These are phyloP conservation scores for Taeniopygia guttata DNA, from an alignment of 2,797 vertebrate species.

Conservation along the genomic window DNA sequence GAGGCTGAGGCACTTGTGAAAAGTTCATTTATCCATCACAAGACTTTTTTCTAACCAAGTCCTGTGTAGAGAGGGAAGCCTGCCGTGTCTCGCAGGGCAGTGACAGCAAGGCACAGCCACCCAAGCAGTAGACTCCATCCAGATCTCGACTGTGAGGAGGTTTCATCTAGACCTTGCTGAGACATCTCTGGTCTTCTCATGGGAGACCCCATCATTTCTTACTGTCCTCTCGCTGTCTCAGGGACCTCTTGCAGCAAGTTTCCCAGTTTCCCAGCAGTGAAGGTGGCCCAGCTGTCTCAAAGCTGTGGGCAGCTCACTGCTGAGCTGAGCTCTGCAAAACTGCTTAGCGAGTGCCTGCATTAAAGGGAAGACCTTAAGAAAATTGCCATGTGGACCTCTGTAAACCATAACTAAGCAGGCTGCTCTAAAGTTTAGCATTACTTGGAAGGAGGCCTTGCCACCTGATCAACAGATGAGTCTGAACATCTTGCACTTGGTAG, in stretches of 20 bases:
- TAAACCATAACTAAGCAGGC: background rate
- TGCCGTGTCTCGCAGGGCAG: accelerated
- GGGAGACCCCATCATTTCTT: background rate
- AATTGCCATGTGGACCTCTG: background rate
- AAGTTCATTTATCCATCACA: background rate
- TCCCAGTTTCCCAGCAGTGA: background rate
- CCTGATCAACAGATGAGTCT: constrained; percentile 39
- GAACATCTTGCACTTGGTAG: background rate
- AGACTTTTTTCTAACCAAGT: background rate
- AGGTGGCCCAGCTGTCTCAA: background rate
- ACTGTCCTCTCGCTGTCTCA: accelerated
- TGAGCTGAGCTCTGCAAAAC: background rate
- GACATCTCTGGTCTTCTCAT: background rate
- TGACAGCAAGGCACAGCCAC: background rate
- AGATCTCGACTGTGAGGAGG: background rate
- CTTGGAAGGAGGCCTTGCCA: background rate
- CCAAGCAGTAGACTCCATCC: background rate
- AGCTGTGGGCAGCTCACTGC: background rate
- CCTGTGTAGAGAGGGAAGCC: background rate
- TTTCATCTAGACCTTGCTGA: background rate
- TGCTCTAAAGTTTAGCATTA: background rate
- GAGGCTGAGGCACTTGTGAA: background rate
- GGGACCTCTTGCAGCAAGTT: background rate
- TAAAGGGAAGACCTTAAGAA: background rate
- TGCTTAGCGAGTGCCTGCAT: background rate